Base-by-base conservation (phyloP, 2,888 invertebrate species). In the Amiota minor region DNA sequence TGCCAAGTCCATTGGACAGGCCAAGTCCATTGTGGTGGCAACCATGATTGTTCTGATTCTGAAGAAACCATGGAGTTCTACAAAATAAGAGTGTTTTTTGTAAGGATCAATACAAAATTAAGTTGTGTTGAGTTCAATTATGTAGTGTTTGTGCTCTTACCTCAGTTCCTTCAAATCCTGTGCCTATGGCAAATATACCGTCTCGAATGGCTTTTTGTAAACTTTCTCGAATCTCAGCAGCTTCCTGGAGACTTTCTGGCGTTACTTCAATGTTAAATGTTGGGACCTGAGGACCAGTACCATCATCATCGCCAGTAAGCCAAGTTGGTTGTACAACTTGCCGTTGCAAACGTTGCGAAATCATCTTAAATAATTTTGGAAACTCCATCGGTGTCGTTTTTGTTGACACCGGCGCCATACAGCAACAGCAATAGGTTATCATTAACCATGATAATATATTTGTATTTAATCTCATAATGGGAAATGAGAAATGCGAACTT, bases 321-420 rank as follows among this genome's bases (percentile, higher is more conserved):
- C 86, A 86, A 9, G 71, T 75, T 6, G 87, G 86, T 16, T 85
- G 81, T 14, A 87, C 82, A 23, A 87, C 80, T 74, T 87, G 82
- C 2, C 84, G 82, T 3, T 73, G 79, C 20, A 9, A 20, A 1
- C 67, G 67, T 23, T 23, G 23, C 3, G 23, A 23, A 23, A 23
- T 76, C 74, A 16, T 2, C 4, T 4, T 53, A 53, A 16, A n/a
- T 23, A n/a, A 59, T 59, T 12, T 20, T 2, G 3, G 23, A 3
- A 23, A 23, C 1, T 23, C 2, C 20, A 1, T 16, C 2, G 67
- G 35, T 16, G 10, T 20, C 67, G 47, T 47, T 67, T 12, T 45
- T 11, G 64, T 0, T 16, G 12, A 16, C 12, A 14, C 3, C 1
- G 23, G 23, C 23, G 3, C 23, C 23, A 23, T 23, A 23, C 3